These are phyloP conservation scores for Latrodectus hesperus DNA, from an alignment of 2,888 invertebrate genomes.

Conservation along the genomic window DNA sequence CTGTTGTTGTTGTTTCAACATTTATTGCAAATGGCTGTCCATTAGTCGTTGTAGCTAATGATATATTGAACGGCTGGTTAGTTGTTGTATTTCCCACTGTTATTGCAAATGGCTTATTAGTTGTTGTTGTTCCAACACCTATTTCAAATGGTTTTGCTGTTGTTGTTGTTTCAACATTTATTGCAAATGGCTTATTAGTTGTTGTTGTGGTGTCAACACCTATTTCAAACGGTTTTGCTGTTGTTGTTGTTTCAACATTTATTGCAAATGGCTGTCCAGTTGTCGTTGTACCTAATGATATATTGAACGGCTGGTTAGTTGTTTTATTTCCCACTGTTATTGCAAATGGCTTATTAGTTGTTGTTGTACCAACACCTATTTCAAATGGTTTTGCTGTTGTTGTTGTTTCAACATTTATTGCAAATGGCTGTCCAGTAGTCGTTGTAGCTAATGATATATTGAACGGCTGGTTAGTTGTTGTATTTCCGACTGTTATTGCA, in stretches of 20 bases:
- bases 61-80: not conserved
- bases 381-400: too few relatives aligned
- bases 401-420: too few relatives aligned
- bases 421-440: too few relatives aligned
- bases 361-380: too few relatives aligned
- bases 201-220: too few relatives aligned
- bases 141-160: not conserved
- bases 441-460: too few relatives aligned
- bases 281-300: too few relatives aligned
- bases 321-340: too few relatives aligned
- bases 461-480: too few relatives aligned
- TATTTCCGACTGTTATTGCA: too few relatives aligned
- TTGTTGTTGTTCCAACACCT: not conserved
- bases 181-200: not conserved
- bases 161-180: not conserved
- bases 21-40: too few relatives aligned
- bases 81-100: not conserved
- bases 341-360: too few relatives aligned
- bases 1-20: not conserved
- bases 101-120: not conserved
- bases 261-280: not conserved
- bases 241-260: not conserved
- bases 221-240: not conserved
- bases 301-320: not conserved
- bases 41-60: not conserved